Conservation (phyloP, 2,888 invertebrate genomes). For the Thymelicus acteon region DNA sequence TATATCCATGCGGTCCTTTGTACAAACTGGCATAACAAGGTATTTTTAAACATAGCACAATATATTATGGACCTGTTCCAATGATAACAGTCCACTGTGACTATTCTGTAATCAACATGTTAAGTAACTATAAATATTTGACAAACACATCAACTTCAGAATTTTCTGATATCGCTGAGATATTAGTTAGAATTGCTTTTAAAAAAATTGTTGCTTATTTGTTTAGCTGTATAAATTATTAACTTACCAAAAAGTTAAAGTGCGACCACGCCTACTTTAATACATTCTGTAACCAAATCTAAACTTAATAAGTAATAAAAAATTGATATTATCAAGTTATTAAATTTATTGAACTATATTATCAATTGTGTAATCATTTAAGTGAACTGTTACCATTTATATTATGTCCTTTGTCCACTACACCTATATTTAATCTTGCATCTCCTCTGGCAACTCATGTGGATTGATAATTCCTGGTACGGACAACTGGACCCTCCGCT, state of each 20-base stretch:
- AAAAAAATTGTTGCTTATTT: neutral
- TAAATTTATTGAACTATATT: conserved; percentile 34
- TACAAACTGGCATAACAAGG: conserved; percentile 74
- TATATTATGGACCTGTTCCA: conserved; percentile 51
- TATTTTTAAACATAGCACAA: conserved; percentile 71
- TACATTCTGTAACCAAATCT: conserved; percentile 9
- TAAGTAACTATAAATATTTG: no score
- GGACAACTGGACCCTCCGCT: conserved; percentile 95
- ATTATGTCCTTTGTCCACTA: conserved; percentile 42
- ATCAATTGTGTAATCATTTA: conserved; percentile 41
- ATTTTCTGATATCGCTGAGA: no score
- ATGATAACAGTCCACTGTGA: conserved; percentile 57
- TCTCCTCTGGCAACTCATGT: conserved; percentile 97
- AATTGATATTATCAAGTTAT: conserved; percentile 27
- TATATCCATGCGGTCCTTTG: conserved; percentile 73
- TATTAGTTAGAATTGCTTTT: neutral
- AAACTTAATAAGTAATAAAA: conserved; percentile 29
- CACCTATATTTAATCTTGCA: conserved; percentile 90
- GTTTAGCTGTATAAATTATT: neutral
- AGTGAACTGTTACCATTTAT: conserved; percentile 56
- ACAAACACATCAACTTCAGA: no score
- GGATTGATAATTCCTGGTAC: conserved; percentile 99
- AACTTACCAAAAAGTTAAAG: neutral
- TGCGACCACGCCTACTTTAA: neutral
- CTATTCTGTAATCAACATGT: neutral